Evolutionary conservation across 2,797 vertebrate genomes (phyloP).

Genomic region (Hyperoplus lanceolatus): DNA sequence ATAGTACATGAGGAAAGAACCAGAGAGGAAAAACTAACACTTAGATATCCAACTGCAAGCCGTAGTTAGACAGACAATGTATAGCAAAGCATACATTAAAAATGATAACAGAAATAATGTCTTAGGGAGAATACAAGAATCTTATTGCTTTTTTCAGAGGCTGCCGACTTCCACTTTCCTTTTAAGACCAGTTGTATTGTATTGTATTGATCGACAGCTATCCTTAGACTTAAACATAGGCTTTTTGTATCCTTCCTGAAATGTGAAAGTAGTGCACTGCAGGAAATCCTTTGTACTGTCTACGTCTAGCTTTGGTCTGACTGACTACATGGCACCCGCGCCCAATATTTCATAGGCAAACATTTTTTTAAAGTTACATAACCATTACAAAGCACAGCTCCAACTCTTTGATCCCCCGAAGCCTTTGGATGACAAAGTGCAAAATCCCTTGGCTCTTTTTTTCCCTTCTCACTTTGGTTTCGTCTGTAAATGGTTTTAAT

Average conservation of each 20-base stretch:
- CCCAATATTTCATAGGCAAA: conserved; percentile 62
- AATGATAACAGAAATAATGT: neutral
- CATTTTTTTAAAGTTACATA: conserved; percentile 63
- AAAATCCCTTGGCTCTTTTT: conserved; percentile 73
- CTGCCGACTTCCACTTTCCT: conserved; percentile 42
- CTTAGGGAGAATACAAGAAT: conserved; percentile 25
- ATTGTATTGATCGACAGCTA: conserved; percentile 68
- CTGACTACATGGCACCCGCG: conserved; percentile 31
- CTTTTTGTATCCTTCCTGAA: conserved; percentile 49
- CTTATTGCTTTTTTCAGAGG: conserved; percentile 20
- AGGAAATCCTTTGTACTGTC: conserved; percentile 38
- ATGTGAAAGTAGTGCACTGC: conserved; percentile 54
- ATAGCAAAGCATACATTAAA: no score
- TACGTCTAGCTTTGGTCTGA: conserved; percentile 33
- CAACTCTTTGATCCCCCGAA: conserved; percentile 74
- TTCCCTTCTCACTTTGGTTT: conserved; percentile 67
- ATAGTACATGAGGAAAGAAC: no score
- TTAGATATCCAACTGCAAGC: no score
- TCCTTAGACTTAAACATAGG: conserved; percentile 52
- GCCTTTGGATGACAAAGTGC: conserved; percentile 71
- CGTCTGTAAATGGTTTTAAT: conserved; percentile 82
- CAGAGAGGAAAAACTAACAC: no score
- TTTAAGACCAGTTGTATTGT: conserved; percentile 51
- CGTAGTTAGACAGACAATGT: no score
- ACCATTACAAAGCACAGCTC: conserved; percentile 75